Evolutionary conservation across 2,888 invertebrate genomes (phyloP), one percentile per base, ranked within the genome.

Genomic region (Heliconius hortense): DNA sequence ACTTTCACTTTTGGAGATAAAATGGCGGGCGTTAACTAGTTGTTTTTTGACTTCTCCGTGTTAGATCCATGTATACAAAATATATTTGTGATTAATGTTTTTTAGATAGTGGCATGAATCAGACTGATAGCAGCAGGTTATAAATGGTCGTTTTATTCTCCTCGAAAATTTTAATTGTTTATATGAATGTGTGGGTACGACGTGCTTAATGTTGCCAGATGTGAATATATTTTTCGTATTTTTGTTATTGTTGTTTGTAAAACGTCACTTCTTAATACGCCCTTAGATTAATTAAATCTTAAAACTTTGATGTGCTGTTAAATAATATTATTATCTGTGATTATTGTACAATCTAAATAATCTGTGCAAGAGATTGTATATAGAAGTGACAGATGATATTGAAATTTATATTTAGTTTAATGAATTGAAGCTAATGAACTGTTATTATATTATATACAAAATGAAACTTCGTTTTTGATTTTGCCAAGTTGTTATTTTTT

Each of bases 61-160:
- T 92, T 92, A 90, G 91, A 88, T 90, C 87, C 85, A 85, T 90
- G 90, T 93, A 89, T 89, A 90, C 89, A 90, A 88, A 63, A 85
- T 87, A 89, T 89, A 86, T 90, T 88, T 91, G 91, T 92, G 89
- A 90, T 92, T 89, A 87, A 88, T 88, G 87, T 89, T 85, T 56
- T 48, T 88, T 88, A 89, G 88, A 84, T 82, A 83, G 87, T 85
- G 88, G 88, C 86, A 87, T 85, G 88, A 82, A 85, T 87, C 91
- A 89, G 93, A 92, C 93, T 92, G 92, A 92, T 56, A 86, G 13
- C 87, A 86, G 88, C 89, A 88, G 88, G 87, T 88, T 74, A 78
- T 74, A 69, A 74, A 75, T 75, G 72, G 63, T 74, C 73, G 75
- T 73, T 78, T 72, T 62, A 72, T 24, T 62, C 53, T 26, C 68